Conservation (phyloP, 2,888 invertebrate genomes). For the Mesochorus sp. region DNA sequence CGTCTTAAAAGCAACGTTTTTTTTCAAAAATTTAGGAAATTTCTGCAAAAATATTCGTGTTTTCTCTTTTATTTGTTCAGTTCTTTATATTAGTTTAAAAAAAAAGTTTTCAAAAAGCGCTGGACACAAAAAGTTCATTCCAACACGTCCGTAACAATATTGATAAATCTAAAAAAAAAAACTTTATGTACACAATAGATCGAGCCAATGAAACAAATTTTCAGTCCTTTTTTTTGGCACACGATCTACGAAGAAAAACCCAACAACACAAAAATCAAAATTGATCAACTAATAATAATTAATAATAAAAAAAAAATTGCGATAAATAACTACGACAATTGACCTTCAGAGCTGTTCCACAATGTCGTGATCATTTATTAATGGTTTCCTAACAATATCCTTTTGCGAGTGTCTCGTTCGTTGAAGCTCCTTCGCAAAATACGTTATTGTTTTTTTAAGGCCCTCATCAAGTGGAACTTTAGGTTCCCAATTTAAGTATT, state of each 20-base stretch:
- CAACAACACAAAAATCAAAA: no score
- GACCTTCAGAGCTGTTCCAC: constrained; percentile 74
- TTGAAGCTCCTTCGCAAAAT: constrained; percentile 94
- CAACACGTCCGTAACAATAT: no score
- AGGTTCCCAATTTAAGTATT: constrained; percentile 95
- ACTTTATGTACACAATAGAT: no score
- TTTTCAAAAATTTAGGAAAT: background rate
- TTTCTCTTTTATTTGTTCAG: background rate
- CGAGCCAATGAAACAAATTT: background rate
- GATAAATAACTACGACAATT: background rate
- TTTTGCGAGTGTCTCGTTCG: constrained; percentile 85
- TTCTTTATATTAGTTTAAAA: background rate
- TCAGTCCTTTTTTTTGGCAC: constrained; percentile 21
- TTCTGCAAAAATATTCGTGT: no score
- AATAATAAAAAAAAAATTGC: background rate
- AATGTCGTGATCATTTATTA: constrained; percentile 78
- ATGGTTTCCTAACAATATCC: constrained; percentile 79
- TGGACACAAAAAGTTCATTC: no score
- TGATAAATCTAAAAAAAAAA: no score
- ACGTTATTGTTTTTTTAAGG: constrained; percentile 94
- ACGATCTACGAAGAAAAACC: no score
- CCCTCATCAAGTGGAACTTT: constrained; percentile 94
- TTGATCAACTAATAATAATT: no score
- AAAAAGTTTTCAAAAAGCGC: background rate
- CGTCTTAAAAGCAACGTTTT: no score